These are phyloP conservation scores for Megaceryle torquata DNA, from an alignment of 2,113 vertebrate genomes.

Conservation along the genomic window DNA sequence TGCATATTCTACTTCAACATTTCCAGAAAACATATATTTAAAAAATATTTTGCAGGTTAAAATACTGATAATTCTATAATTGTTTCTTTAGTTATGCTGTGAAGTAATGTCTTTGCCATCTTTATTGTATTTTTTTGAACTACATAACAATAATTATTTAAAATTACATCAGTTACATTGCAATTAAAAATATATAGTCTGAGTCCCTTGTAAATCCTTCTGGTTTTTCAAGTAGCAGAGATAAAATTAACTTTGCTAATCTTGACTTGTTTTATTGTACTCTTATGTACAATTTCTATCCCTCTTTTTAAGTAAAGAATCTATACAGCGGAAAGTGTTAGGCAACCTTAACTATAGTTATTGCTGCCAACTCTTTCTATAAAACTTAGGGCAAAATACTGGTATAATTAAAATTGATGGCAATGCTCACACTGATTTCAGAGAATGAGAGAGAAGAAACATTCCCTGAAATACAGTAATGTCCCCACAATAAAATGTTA, in stretches of 20 bases:
- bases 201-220: slow-evolving; percentile 62
- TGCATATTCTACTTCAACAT: slow-evolving; percentile 38
- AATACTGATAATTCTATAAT: slow-evolving; percentile 71
- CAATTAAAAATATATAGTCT: slow-evolving; percentile 36
- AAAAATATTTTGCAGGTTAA: slow-evolving; percentile 65
- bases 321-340: slow-evolving; percentile 15
- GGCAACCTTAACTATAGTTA: slow-evolving; percentile 46
- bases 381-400: slow-evolving; percentile 23
- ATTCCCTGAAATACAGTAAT: not conserved
- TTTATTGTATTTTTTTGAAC: slow-evolving; percentile 61
- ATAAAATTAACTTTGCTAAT: slow-evolving; percentile 60
- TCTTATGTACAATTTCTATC: not conserved
- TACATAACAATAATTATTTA: slow-evolving; percentile 70
- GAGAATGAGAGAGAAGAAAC: slow-evolving; percentile 2
- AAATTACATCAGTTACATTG: slow-evolving; percentile 57
- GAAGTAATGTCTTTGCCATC: slow-evolving; percentile 58
- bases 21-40: slow-evolving; percentile 65
- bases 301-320: slow-evolving; percentile 12
- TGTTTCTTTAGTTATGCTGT: slow-evolving; percentile 65
- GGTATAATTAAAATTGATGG: slow-evolving; percentile 52
- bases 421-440: slow-evolving; percentile 23
- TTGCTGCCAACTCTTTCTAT: slow-evolving; percentile 32
- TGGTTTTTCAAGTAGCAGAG: slow-evolving; percentile 36
- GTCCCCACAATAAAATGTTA: not conserved
- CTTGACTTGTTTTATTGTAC: slow-evolving; percentile 66